These are phyloP conservation scores for Melinaea menophilus DNA, from an alignment of 2,888 invertebrate species.

Conservation along the genomic window DNA sequence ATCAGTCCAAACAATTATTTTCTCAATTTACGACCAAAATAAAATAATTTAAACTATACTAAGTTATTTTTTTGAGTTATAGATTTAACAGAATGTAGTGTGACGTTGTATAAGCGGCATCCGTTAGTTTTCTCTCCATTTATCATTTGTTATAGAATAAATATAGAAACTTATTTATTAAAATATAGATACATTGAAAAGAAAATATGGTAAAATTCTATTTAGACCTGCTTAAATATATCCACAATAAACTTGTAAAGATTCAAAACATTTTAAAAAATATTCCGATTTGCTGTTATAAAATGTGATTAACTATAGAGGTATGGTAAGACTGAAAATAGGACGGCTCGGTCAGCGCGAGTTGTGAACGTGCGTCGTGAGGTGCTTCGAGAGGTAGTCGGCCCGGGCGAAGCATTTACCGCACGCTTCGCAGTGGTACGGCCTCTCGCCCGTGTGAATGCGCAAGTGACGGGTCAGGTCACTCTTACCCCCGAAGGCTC, in stretches of 20 bases:
- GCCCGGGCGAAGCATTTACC: slow-evolving; percentile 94
- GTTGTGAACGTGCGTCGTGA: slow-evolving; percentile 92
- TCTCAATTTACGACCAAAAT: background rate
- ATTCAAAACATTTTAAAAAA: slow-evolving; percentile 73
- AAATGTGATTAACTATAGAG: slow-evolving; percentile 53
- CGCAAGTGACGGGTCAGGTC: slow-evolving; percentile 91
- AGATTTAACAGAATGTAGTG: slow-evolving; percentile 33
- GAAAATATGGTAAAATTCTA: slow-evolving; percentile 65
- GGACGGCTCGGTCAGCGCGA: slow-evolving; percentile 76
- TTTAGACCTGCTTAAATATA: slow-evolving; percentile 68
- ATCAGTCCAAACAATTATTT: slow-evolving; percentile 23
- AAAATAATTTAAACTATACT: slow-evolving; percentile 20
- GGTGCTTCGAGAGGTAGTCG: slow-evolving; percentile 93
- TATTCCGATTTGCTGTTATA: slow-evolving; percentile 69
- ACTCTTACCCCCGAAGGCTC: slow-evolving; percentile 93
- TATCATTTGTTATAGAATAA: slow-evolving; percentile 45
- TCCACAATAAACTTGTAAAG: slow-evolving; percentile 61
- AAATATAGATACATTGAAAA: slow-evolving; percentile 68
- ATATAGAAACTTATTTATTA: slow-evolving; percentile 67
- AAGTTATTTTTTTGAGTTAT: slow-evolving; percentile 10
- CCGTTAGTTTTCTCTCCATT: slow-evolving; percentile 39
- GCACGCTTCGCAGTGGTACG: slow-evolving; percentile 94
- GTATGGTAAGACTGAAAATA: slow-evolving; percentile 47
- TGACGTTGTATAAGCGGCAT: slow-evolving; percentile 43
- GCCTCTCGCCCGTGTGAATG: slow-evolving; percentile 92